A percentile compares a stretch with the other conserved stretches of the same genome.
These are phyloP conservation scores for Scotopteryx bipunctaria DNA, from an alignment of 2,888 invertebrate genomes.

Conservation along the genomic window DNA sequence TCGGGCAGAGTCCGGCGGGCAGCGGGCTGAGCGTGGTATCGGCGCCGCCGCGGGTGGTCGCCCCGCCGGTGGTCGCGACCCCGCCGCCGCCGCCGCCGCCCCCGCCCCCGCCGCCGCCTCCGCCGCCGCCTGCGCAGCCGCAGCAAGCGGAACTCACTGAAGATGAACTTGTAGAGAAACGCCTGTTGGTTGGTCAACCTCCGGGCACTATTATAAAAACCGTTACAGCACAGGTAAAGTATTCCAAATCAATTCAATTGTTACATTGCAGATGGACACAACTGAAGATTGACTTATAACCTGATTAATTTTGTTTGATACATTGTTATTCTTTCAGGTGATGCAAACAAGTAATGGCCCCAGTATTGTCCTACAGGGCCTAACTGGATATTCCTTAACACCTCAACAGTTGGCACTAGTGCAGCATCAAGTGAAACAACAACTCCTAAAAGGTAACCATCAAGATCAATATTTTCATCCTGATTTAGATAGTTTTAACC, in stretches of 20 bases:
- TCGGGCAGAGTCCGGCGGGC: conserved; percentile 81
- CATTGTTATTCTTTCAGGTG: conserved; percentile 72
- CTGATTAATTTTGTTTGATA: not conserved
- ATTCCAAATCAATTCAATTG: not conserved
- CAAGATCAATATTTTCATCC: not conserved
- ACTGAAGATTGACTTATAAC: too few species aligned
- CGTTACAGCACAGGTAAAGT: conserved; percentile 89
- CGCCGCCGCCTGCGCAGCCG: conserved; percentile 18
- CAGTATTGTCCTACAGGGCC: conserved; percentile 92
- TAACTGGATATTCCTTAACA: conserved; percentile 92
- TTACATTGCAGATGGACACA: too few species aligned
- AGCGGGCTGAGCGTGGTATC: conserved; percentile 42
- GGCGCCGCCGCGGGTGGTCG: conserved; percentile 44
- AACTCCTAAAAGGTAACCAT: conserved; percentile 89
- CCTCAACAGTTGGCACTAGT: conserved; percentile 91
- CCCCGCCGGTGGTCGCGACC: conserved; percentile 44
- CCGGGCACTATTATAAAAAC: conserved; percentile 94
- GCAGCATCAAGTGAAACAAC: conserved; percentile 95
- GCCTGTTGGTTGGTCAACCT: conserved; percentile 90
- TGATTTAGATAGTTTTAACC: too few species aligned
- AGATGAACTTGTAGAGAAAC: conserved; percentile 86
- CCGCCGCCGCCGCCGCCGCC: conserved; percentile 42
- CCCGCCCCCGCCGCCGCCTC: conserved; percentile 31
- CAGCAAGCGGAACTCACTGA: conserved; percentile 63
- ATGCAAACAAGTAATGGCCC: conserved; percentile 93